Conservation (phyloP, 2,113 vertebrate species). For the Scomber colias region DNA sequence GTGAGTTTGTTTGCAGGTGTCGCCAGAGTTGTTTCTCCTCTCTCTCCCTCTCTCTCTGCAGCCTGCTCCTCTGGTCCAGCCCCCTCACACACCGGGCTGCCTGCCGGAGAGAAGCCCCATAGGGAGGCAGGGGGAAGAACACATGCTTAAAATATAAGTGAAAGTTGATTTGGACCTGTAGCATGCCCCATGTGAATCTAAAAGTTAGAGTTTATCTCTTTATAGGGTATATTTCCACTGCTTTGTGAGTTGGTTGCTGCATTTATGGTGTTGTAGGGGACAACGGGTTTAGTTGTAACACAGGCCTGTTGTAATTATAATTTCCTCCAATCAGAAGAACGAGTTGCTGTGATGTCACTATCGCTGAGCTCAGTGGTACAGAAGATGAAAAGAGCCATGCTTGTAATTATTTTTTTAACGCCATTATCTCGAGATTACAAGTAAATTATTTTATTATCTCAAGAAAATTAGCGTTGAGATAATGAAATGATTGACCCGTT, state of each 20-base stretch:
- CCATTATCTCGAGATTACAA: too few species aligned
- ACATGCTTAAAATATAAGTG: too few species aligned
- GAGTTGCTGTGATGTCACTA: conserved; percentile 22
- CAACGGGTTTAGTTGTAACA: not conserved
- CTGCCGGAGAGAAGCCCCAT: not conserved
- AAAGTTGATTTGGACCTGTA: too few species aligned
- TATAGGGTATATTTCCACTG: not conserved
- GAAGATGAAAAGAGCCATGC: too few species aligned
- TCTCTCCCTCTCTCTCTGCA: not conserved
- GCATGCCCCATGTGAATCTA: not conserved
- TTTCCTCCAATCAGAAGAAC: conserved; percentile 36
- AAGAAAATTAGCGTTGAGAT: too few species aligned
- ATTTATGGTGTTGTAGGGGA: too few species aligned
- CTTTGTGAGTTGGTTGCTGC: too few species aligned
- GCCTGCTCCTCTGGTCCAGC: conserved; percentile 25
- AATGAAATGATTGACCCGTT: too few species aligned
- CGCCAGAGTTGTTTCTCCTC: conserved; percentile 14
- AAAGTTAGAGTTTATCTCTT: not conserved
- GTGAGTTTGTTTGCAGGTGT: conserved; percentile 66
- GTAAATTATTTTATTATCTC: too few species aligned
- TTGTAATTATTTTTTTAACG: too few species aligned
- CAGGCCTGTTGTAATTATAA: not conserved
- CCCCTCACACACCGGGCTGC: conserved; percentile 18
- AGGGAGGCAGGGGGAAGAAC: not conserved
- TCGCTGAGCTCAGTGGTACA: too few species aligned